Percentiles rank a stretch among this genome's conserved stretches.
These are phyloP conservation scores for Pseudomyrmex gracilis DNA, from an alignment of 1,140 invertebrate species.

Conservation along the genomic window DNA sequence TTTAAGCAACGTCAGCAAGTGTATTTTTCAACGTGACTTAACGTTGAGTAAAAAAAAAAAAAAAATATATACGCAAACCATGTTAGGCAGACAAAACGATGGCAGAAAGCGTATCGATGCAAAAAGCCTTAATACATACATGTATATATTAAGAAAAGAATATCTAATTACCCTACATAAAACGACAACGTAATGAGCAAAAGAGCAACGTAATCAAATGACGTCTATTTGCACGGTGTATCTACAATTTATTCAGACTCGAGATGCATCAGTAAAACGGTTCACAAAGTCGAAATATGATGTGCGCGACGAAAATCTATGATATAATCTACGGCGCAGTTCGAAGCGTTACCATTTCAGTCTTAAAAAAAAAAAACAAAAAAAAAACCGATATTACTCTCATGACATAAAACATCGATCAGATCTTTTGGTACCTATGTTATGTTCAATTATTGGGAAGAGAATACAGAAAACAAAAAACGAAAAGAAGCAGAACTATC, in stretches of 20 bases:
- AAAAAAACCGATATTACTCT: conserved; percentile 50
- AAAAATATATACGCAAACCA: conserved; percentile 31
- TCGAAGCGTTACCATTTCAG: conserved; percentile 72
- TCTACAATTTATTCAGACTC: conserved; percentile 32
- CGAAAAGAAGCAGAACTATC: conserved; percentile 21
- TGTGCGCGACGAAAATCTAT: conserved; percentile 66
- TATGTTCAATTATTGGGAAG: conserved; percentile 10
- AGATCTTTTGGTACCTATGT: conserved; percentile 46
- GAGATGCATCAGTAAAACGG: conserved; percentile 62
- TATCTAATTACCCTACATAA: conserved; percentile 1
- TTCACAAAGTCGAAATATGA: conserved; percentile 67
- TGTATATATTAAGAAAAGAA: conserved; percentile 17
- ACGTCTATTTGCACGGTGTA: conserved; percentile 48
- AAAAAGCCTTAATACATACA: conserved; percentile 4
- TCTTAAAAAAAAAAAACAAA: conserved; percentile 77
- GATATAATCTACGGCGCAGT: conserved; percentile 68
- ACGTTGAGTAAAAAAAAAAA: not conserved
- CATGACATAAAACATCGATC: conserved; percentile 65
- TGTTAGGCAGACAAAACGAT: conserved; percentile 47
- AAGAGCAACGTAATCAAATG: conserved; percentile 34
- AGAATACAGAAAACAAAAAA: conserved; percentile 8
- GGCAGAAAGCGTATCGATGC: conserved; percentile 55
- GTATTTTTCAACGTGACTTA: conserved; percentile 10
- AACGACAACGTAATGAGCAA: conserved; percentile 53
- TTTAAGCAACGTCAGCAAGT: not conserved